Conservation (phyloP, 2,888 invertebrate species). For the Scrobipalpa costella region DNA sequence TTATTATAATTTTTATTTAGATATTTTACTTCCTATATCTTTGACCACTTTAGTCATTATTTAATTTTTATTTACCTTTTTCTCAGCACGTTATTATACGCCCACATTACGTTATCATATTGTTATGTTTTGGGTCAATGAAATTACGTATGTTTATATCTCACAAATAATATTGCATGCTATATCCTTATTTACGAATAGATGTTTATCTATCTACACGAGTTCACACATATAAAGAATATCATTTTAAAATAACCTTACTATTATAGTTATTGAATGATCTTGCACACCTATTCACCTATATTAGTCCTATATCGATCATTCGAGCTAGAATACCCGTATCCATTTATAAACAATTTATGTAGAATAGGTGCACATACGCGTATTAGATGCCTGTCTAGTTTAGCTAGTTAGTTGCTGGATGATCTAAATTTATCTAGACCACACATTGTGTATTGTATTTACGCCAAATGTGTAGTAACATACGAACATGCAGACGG, state of each 20-base stretch:
- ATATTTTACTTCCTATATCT: not conserved
- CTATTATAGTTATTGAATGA: too few species aligned
- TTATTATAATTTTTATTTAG: not conserved
- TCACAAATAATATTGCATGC: not conserved
- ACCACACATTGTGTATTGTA: constrained; percentile 23
- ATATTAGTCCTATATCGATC: not conserved
- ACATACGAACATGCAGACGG: constrained; percentile 3
- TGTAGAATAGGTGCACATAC: not conserved
- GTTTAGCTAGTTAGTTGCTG: constrained; percentile 1
- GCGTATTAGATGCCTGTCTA: constrained; percentile 1
- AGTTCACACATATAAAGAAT: too few species aligned
- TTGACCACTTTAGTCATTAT: not conserved
- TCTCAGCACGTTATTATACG: constrained; percentile 23
- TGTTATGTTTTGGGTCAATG: constrained; percentile 23
- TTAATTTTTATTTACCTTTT: not conserved
- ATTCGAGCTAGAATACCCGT: not conserved
- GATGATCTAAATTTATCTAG: constrained; percentile 15
- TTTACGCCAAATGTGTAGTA: constrained; percentile 16
- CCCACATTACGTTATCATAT: constrained; percentile 35
- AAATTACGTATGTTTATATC: constrained; percentile 11
- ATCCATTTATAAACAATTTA: constrained; percentile 18
- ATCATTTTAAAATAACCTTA: too few species aligned
- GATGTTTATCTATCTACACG: not conserved
- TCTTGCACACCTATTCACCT: too few species aligned
- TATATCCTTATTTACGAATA: not conserved